Evolutionary conservation across 2,888 invertebrate species (phyloP).

Genomic region (Incurvaria masculella): DNA sequence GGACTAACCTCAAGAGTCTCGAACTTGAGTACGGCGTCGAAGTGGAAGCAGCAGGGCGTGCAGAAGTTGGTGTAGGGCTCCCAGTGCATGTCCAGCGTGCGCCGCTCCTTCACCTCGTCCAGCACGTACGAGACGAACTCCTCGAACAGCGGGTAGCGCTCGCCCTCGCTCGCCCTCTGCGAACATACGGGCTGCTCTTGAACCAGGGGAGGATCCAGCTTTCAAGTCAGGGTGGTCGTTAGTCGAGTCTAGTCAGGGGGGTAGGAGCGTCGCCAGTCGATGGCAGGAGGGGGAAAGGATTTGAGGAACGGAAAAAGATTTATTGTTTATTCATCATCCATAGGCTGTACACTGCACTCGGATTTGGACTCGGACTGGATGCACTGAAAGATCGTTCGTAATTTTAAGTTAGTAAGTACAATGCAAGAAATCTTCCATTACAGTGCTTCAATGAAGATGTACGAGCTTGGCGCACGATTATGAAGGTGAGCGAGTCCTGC

Average conservation of each 20-base stretch:
- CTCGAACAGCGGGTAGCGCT: conserved; percentile 73
- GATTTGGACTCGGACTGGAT: too few relatives aligned
- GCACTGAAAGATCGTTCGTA: too few relatives aligned
- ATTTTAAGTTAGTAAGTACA: background rate
- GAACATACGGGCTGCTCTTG: too few relatives aligned
- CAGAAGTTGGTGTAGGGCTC: conserved; percentile 82
- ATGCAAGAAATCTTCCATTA: background rate
- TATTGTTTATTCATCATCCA: too few relatives aligned
- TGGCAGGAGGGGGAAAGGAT: too few relatives aligned
- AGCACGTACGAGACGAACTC: conserved; percentile 79
- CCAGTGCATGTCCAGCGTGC: conserved; percentile 81
- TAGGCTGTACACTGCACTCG: too few relatives aligned
- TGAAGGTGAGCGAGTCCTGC: conserved; percentile 73
- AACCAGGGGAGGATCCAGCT: too few relatives aligned
- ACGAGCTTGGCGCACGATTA: conserved; percentile 82
- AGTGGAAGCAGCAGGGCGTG: conserved; percentile 80
- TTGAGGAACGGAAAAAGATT: too few relatives aligned
- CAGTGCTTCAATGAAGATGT: background rate
- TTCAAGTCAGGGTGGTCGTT: too few relatives aligned
- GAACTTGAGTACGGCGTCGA: conserved; percentile 78
- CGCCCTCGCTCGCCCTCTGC: conserved; percentile 28
- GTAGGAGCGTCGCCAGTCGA: too few relatives aligned
- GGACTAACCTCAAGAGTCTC: conserved; percentile 71
- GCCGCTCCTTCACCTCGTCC: conserved; percentile 62
- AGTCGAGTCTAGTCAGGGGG: too few relatives aligned